Conservation (phyloP, 2,797 vertebrate species). For the Dromococcyx pavoninus region DNA sequence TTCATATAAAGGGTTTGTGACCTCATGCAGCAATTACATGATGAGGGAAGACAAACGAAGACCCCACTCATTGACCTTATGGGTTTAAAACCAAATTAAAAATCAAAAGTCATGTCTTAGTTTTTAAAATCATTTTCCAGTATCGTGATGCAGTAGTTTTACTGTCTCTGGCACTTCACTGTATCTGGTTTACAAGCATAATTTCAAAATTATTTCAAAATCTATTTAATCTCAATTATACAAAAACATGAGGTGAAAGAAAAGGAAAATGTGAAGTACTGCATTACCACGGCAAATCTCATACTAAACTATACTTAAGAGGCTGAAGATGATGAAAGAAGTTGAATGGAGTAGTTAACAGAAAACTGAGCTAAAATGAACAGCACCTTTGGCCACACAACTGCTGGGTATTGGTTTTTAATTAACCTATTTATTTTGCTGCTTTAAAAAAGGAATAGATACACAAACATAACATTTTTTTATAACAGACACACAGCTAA, state of each 20-base stretch:
- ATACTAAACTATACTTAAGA: not conserved
- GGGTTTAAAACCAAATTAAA: slow-evolving; percentile 16
- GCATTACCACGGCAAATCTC: not conserved
- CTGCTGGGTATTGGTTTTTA: not conserved
- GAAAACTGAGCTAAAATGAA: not conserved
- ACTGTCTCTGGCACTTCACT: not conserved
- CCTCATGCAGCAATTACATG: not conserved
- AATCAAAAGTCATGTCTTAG: not conserved
- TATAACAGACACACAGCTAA: not conserved
- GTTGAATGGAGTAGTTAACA: not conserved
- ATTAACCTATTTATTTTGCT: not conserved
- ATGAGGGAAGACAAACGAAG: not conserved
- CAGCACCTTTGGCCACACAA: not conserved
- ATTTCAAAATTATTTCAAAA: not conserved
- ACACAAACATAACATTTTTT: not conserved
- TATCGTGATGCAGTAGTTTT: not conserved
- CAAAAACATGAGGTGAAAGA: not conserved
- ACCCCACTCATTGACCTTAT: not conserved
- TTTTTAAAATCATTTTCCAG: not conserved
- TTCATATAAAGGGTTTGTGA: slow-evolving; percentile 5
- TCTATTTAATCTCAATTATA: not conserved
- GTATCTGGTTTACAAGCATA: not conserved
- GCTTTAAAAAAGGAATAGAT: not conserved
- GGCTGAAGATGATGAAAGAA: not conserved
- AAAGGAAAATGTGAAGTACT: not conserved